These are phyloP conservation scores for Ciona savignyi DNA, from an alignment of 23 tunicate species.

Conservation along the genomic window DNA sequence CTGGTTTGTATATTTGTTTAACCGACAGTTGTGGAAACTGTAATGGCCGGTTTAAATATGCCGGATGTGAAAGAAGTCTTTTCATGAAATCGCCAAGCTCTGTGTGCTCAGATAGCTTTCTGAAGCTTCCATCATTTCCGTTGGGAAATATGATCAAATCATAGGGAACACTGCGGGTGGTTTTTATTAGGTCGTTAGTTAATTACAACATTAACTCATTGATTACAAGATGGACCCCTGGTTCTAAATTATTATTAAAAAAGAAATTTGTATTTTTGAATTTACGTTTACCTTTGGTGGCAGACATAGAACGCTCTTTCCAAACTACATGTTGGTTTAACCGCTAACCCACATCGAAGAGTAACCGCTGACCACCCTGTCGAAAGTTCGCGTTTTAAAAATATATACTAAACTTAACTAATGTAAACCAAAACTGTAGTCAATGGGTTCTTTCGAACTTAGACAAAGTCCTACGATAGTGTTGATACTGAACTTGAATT, in stretches of 20 bases:
- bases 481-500: no score
- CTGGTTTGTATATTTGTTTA: not conserved
- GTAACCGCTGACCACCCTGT: slow-evolving; percentile 42
- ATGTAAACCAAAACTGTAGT: no score
- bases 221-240: no score
- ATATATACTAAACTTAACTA: no score
- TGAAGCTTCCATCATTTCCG: slow-evolving; percentile 23
- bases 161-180: slow-evolving; percentile 2
- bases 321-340: slow-evolving; percentile 35
- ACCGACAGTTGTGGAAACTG: not conserved
- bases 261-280: no score
- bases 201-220: no score
- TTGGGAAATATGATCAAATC: slow-evolving; percentile 25
- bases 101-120: slow-evolving; percentile 3
- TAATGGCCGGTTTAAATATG: not conserved
- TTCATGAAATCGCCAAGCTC: not conserved
- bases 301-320: slow-evolving; percentile 7
- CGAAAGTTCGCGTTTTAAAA: not conserved
- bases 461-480: no score
- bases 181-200: no score
- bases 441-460: no score
- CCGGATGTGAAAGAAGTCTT: slow-evolving; percentile 1
- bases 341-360: slow-evolving; percentile 13
- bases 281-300: slow-evolving; percentile 6
- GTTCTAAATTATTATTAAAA: no score